A percentile compares a stretch with the other conserved stretches of the same genome.
Conservation (phyloP, 2,888 invertebrate genomes). For the Dicyrtomina minuta region DNA sequence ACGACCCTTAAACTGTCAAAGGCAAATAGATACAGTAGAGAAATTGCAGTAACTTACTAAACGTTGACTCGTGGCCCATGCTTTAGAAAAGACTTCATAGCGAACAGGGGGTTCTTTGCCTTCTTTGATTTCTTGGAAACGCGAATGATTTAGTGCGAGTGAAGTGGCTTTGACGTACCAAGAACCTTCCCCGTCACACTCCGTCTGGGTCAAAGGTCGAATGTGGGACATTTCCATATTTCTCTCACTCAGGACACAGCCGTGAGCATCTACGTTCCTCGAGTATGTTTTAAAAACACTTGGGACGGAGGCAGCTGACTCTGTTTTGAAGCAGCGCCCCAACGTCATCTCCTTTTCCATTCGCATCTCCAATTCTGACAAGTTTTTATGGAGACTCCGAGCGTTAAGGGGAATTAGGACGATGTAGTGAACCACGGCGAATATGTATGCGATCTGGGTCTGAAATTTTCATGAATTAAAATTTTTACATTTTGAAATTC, state of each 20-base stretch:
- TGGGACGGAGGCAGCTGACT: background rate
- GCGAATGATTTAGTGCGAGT: too few relatives aligned
- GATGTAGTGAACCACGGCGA: slow-evolving; percentile 4
- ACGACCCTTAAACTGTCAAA: too few relatives aligned
- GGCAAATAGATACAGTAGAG: too few relatives aligned
- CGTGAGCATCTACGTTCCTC: too few relatives aligned
- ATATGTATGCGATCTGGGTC: slow-evolving; percentile 17
- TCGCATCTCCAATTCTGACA: background rate
- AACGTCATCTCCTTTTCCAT: background rate
- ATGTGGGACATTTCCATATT: slow-evolving; percentile 8
- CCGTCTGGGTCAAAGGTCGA: slow-evolving; percentile 6
- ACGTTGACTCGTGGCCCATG: too few relatives aligned
- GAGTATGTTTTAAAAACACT: background rate
- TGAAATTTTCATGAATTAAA: too few relatives aligned
- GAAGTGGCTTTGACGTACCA: slow-evolving; percentile 15
- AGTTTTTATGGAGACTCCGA: slow-evolving; percentile 3
- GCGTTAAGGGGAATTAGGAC: slow-evolving; percentile 10
- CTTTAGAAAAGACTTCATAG: too few relatives aligned
- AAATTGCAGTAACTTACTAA: too few relatives aligned
- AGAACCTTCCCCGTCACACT: slow-evolving; percentile 1
- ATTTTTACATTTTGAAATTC: too few relatives aligned
- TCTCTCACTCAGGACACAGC: background rate
- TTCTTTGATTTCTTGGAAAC: too few relatives aligned
- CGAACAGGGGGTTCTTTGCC: too few relatives aligned
- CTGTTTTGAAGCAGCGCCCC: slow-evolving; percentile 12